Conservation (phyloP, 2,888 invertebrate species). For the Mythimna impura region DNA sequence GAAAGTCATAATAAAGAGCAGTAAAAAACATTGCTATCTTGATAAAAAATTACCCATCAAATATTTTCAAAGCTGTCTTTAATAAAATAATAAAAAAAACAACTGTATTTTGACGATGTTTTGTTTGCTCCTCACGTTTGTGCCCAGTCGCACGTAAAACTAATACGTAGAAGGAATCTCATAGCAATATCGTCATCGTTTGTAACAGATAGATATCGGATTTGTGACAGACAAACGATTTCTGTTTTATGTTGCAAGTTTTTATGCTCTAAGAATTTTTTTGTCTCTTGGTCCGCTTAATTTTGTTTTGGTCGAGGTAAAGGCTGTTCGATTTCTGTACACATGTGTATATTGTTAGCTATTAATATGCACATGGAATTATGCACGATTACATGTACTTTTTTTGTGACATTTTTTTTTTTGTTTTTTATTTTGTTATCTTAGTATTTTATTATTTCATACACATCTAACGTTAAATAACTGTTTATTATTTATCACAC, state of each 20-base stretch:
- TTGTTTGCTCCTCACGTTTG: slow-evolving; percentile 44
- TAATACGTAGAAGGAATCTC: slow-evolving; percentile 55
- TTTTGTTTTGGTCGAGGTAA: not conserved
- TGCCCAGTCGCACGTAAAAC: slow-evolving; percentile 51
- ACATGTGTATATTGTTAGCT: no score
- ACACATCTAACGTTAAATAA: no score
- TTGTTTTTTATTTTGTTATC: no score
- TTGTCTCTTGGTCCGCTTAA: slow-evolving; percentile 7
- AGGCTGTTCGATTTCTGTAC: not conserved
- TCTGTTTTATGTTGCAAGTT: slow-evolving; percentile 32
- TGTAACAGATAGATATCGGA: slow-evolving; percentile 49
- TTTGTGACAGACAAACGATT: slow-evolving; percentile 55
- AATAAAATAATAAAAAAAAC: slow-evolving; percentile 33
- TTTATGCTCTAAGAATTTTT: slow-evolving; percentile 33
- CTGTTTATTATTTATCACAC: no score
- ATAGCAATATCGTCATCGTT: slow-evolving; percentile 40
- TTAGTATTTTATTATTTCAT: no score
- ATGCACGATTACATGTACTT: no score
- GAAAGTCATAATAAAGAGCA: slow-evolving; percentile 23
- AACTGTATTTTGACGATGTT: slow-evolving; percentile 21
- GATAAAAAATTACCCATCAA: slow-evolving; percentile 14
- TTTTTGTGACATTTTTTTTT: no score
- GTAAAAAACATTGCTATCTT: slow-evolving; percentile 24
- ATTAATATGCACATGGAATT: no score
- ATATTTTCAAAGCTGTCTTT: slow-evolving; percentile 22